Base-by-base conservation (phyloP, 23 tunicate genomes). In the Trididemnum miniatum region DNA sequence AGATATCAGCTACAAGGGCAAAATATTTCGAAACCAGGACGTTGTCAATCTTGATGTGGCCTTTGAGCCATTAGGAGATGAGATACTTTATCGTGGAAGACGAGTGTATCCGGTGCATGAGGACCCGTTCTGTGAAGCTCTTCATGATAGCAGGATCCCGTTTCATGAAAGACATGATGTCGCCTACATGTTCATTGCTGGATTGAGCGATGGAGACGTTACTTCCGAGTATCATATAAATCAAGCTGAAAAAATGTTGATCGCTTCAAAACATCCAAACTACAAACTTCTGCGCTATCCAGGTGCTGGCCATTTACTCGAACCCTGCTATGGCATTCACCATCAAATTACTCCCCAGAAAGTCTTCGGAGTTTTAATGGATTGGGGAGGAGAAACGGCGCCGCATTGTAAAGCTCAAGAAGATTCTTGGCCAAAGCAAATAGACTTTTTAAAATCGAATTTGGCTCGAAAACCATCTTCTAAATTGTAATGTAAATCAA, bases 381-480 rank as follows among this genome's bases (percentile, higher is more conserved):
- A 80, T 32, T 86, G 90, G 90, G 97, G 97, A 24, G 97, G 97
- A 0, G 62, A 51, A 9, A 34, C 62, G 18, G 49, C 7, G 20
- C 80, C 90, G 30, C 97, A 91, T 35, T 86, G 94, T 65, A 51
- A 22, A 29, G 97, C 91, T 35, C 97, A 91, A 65, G 84, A 81
- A 49, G 80, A 82, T 26, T 82, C 97, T 20, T 91, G 97, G 97
- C 26, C 1, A 27, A 66, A 75, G 25, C 80, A 82, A 52, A 60
- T 91, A 9, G 72, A 78, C 3, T 91, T 86, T 78, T 57, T 91
- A 26, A 40, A 29, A 31, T 22, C 27, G 20, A 73, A 73, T 73
- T 73, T 73, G 38, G 26, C 9, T 7, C 54, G 54, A 44, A 44
- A 7, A 7, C 15, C 54, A 44, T n/a, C n/a, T n/a, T n/a, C n/a